Conservation (phyloP, 2,888 invertebrate genomes). For the Eurytoma californica region DNA sequence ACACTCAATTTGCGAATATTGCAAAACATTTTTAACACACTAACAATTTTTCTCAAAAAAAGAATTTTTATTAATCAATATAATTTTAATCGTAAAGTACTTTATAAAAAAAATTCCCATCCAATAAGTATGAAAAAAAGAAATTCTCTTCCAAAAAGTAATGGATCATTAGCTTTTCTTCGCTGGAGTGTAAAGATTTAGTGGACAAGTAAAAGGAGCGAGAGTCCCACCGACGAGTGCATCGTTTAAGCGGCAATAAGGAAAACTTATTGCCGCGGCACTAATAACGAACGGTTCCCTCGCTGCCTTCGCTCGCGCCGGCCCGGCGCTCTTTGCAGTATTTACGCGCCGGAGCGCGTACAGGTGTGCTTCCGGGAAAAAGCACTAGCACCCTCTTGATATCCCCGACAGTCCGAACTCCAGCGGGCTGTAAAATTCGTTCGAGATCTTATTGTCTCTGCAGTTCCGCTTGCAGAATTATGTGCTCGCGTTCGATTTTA, state of each 20-base stretch:
- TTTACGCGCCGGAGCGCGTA: neutral
- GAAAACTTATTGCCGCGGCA: conserved; percentile 64
- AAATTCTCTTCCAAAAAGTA: too few relatives aligned
- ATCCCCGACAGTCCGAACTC: conserved; percentile 9
- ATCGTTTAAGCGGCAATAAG: conserved; percentile 67
- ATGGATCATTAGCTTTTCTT: too few relatives aligned
- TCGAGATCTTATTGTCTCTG: conserved; percentile 36
- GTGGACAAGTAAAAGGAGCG: neutral
- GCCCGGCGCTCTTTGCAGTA: conserved; percentile 11
- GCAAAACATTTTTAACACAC: too few relatives aligned
- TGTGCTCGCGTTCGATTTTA: conserved; percentile 32
- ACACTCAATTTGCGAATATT: too few relatives aligned
- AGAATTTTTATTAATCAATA: too few relatives aligned
- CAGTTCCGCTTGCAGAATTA: neutral
- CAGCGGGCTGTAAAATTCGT: conserved; percentile 33
- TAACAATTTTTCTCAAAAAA: too few relatives aligned
- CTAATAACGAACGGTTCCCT: conserved; percentile 68
- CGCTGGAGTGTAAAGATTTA: too few relatives aligned
- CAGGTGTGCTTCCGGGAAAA: neutral
- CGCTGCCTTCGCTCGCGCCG: conserved; percentile 41
- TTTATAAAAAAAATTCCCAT: too few relatives aligned
- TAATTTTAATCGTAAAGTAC: too few relatives aligned
- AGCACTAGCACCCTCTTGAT: neutral
- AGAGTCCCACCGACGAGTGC: conserved; percentile 56
- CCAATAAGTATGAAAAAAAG: too few relatives aligned